phyloP scores from a whole-genome alignment of 2,113 vertebrate genomes.

The Daubentonia madagascariensis region DNA sequence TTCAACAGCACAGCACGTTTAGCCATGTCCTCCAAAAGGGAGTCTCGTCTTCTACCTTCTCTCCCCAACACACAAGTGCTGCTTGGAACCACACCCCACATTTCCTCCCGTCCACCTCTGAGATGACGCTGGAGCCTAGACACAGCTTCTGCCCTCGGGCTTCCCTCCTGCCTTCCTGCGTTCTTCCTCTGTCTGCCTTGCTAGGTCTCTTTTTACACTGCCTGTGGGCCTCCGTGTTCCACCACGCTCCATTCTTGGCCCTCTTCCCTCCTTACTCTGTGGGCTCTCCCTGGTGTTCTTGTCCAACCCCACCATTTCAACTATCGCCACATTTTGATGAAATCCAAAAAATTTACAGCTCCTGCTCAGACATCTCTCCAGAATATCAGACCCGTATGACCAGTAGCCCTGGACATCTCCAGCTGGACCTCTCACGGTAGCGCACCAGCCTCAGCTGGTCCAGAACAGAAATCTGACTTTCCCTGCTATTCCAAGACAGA shows the following conservation, averaged over 20 bases:
- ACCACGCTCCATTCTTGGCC: accelerated
- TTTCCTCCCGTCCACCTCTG: neutral
- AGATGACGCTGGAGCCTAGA: neutral
- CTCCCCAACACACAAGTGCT: no score
- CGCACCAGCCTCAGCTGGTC: neutral
- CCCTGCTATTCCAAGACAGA: neutral
- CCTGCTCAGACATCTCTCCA: neutral
- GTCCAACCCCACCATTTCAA: neutral
- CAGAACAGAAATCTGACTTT: neutral
- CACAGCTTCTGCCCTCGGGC: neutral
- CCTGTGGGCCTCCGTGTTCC: neutral
- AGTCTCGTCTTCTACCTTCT: accelerated
- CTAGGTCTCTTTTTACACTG: neutral
- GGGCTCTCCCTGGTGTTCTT: no score
- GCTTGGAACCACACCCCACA: accelerated
- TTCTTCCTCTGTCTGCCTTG: neutral
- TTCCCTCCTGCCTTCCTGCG: neutral
- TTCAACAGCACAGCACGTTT: accelerated
- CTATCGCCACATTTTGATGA: neutral
- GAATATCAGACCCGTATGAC: neutral
- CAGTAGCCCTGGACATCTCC: neutral
- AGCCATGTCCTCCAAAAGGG: neutral
- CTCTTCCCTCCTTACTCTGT: neutral
- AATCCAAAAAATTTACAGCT: neutral
- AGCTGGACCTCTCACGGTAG: neutral